These are phyloP conservation scores for Aphaenogaster floridana DNA, from an alignment of 1,140 invertebrate species.

Conservation along the genomic window DNA sequence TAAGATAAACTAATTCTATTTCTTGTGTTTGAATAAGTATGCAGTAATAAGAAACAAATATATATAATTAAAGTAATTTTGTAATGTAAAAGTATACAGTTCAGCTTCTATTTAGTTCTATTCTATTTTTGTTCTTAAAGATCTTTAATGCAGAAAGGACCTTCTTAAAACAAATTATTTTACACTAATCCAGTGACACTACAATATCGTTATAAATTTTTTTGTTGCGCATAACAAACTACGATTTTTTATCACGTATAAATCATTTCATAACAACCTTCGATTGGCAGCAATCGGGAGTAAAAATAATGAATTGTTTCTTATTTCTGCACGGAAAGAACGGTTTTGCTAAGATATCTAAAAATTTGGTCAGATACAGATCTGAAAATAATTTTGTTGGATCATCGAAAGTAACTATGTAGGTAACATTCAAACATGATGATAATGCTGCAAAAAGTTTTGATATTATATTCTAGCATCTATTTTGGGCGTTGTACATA, in stretches of 20 bases:
- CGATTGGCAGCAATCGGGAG: too few relatives aligned
- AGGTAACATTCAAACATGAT: too few relatives aligned
- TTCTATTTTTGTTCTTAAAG: not conserved
- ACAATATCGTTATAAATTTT: not conserved
- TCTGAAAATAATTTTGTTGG: too few relatives aligned
- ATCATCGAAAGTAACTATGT: too few relatives aligned
- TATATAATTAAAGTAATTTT: not conserved
- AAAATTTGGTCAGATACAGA: too few relatives aligned
- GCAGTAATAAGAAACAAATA: not conserved
- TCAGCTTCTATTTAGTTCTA: not conserved
- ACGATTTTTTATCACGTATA: not conserved
- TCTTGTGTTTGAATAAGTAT: not conserved
- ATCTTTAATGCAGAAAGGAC: not conserved
- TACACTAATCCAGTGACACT: not conserved
- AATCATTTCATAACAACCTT: not conserved
- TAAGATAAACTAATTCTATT: not conserved
- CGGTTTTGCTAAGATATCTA: too few relatives aligned
- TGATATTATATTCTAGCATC: too few relatives aligned
- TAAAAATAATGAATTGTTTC: not conserved
- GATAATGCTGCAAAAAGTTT: too few relatives aligned
- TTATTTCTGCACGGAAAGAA: not conserved
- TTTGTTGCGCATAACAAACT: not conserved
- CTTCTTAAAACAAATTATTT: not conserved
- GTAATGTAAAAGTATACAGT: not conserved
- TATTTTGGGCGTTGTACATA: too few relatives aligned